phyloP scores from a whole-genome alignment of 2,797 vertebrate genomes.

The Galago senegalensis region DNA sequence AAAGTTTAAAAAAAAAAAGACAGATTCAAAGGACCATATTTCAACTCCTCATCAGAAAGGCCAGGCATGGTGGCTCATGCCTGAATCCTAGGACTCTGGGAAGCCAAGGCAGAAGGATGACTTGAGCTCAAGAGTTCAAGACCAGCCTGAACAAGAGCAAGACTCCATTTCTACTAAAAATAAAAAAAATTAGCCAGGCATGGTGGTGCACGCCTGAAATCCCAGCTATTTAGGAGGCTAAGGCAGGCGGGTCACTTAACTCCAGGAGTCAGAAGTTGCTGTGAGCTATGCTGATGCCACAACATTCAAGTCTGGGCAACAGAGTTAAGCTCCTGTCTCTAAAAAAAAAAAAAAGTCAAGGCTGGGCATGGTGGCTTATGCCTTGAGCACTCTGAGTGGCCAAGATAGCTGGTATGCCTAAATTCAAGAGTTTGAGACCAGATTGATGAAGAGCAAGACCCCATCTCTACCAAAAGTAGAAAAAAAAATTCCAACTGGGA shows the following conservation, averaged over 20 bases:
- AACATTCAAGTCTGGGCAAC: too few species aligned
- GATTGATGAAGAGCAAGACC: too few species aligned
- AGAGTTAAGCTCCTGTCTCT: too few species aligned
- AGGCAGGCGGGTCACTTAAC: neutral
- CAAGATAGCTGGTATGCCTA: too few species aligned
- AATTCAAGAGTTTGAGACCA: too few species aligned
- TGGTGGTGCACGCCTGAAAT: neutral
- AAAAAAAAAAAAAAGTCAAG: too few species aligned
- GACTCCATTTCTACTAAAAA: neutral
- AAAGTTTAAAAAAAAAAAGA: neutral
- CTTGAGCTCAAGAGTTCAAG: neutral
- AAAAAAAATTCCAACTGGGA: too few species aligned
- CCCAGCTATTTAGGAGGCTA: neutral
- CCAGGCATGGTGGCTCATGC: neutral
- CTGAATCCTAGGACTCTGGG: neutral
- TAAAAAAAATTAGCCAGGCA: neutral
- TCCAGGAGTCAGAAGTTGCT: too few species aligned
- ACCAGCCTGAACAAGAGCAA: neutral
- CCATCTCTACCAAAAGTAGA: too few species aligned
- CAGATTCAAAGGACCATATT: slow-evolving; percentile 21
- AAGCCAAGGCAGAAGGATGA: neutral
- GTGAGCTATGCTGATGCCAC: too few species aligned
- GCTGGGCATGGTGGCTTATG: too few species aligned
- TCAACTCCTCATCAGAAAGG: slow-evolving; percentile 40
- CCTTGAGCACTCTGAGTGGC: too few species aligned